phyloP scores from a whole-genome alignment of 2,797 vertebrate species.

The Argentina silus region DNA sequence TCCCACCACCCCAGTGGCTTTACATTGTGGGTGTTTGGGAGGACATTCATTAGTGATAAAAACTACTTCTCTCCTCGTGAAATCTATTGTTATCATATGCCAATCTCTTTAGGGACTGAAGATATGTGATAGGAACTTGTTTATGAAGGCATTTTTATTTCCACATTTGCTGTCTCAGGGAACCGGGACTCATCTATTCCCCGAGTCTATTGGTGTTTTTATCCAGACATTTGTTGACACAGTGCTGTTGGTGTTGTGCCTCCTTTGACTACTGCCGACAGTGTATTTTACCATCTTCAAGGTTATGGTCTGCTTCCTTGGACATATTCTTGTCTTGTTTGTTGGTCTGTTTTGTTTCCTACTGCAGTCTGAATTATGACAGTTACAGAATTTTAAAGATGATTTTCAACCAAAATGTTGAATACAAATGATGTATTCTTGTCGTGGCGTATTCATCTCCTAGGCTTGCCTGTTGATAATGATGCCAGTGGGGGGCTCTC shows the following conservation, averaged over 20 bases:
- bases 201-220: constrained; percentile 3
- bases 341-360: neutral
- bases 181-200: neutral
- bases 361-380: neutral
- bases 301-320: constrained; percentile 13
- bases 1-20: constrained; percentile 59
- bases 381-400: constrained; percentile 6
- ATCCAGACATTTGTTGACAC: constrained; percentile 36
- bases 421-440: neutral
- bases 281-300: constrained; percentile 10
- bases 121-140: constrained; percentile 25
- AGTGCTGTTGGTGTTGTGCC: constrained; percentile 14
- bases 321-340: constrained; percentile 19
- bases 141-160: constrained; percentile 48
- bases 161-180: constrained; percentile 33
- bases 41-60: constrained; percentile 60
- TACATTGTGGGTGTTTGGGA: constrained; percentile 55
- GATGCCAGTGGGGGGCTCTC: neutral
- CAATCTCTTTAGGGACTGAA: constrained; percentile 37
- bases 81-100: constrained; percentile 40
- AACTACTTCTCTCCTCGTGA: constrained; percentile 34
- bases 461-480: neutral
- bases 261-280: constrained; percentile 20
- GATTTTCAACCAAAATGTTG: neutral
- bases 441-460: neutral